These are phyloP conservation scores for Bettongia penicillata DNA, from an alignment of 2,113 vertebrate genomes.

Conservation along the genomic window DNA sequence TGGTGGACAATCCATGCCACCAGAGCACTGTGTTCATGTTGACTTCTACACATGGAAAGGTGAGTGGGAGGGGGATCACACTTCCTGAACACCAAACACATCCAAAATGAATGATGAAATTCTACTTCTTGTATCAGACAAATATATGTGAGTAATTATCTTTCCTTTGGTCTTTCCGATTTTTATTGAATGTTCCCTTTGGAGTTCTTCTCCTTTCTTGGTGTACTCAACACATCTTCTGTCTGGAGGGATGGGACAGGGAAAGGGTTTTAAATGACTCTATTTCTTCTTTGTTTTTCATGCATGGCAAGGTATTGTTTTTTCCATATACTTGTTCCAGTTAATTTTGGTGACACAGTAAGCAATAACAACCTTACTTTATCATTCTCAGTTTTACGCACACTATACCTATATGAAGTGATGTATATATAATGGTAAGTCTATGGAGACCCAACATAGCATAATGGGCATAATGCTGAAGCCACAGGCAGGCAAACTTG, in stretches of 20 bases:
- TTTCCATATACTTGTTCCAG: too few species aligned
- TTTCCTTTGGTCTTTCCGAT: neutral
- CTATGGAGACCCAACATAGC: neutral
- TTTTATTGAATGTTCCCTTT: neutral
- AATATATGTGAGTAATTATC: neutral
- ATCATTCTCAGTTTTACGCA: neutral
- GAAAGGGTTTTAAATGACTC: neutral
- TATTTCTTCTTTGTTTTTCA: neutral
- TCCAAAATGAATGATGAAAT: neutral
- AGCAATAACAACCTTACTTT: neutral
- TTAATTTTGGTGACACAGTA: neutral
- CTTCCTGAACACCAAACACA: neutral
- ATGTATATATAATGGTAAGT: neutral
- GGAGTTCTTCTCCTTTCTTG: neutral
- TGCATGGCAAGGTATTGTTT: neutral
- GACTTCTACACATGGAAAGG: neutral
- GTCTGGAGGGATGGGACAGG: neutral
- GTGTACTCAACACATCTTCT: neutral
- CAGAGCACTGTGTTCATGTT: neutral
- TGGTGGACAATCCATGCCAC: accelerated
- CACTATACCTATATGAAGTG: neutral
- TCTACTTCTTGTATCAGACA: neutral
- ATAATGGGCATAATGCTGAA: neutral
- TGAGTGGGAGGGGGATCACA: neutral
- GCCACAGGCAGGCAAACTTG: neutral